Percentiles rank a stretch among this genome's conserved stretches.
Conservation (phyloP, 2,888 invertebrate species). For the Hemaris fuciformis region DNA sequence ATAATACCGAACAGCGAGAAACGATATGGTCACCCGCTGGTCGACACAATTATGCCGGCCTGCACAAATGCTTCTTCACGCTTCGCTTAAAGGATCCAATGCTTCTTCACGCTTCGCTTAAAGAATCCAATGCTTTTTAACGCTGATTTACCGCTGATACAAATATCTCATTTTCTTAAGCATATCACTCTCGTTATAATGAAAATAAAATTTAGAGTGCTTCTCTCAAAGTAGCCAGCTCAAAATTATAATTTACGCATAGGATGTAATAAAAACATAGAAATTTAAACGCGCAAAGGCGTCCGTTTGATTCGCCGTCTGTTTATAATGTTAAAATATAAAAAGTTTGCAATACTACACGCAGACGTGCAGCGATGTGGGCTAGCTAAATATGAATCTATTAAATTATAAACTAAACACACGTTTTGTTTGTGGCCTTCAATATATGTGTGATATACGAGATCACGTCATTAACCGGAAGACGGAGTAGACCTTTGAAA, state of each 20-base stretch:
- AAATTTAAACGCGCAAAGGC: not conserved
- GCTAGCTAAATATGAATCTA: not conserved
- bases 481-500: not conserved
- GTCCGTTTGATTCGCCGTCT: not conserved
- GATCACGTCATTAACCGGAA: not conserved
- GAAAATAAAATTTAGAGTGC: not conserved
- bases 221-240: not conserved
- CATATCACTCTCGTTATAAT: not conserved
- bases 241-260: not conserved
- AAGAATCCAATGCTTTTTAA: too few species aligned
- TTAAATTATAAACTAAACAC: not conserved
- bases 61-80: too few species aligned
- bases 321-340: slow-evolving; percentile 4
- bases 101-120: too few species aligned
- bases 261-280: not conserved
- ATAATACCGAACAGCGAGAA: too few species aligned
- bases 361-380: not conserved
- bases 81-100: too few species aligned
- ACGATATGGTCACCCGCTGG: too few species aligned
- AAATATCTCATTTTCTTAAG: not conserved
- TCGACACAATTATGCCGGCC: too few species aligned
- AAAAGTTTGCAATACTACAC: slow-evolving; percentile 1
- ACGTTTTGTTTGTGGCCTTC: not conserved
- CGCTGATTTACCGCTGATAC: too few species aligned
- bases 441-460: not conserved